Evolutionary conservation across 2,113 vertebrate genomes (phyloP).

Genomic region (Megaleporinus macrocephalus): DNA sequence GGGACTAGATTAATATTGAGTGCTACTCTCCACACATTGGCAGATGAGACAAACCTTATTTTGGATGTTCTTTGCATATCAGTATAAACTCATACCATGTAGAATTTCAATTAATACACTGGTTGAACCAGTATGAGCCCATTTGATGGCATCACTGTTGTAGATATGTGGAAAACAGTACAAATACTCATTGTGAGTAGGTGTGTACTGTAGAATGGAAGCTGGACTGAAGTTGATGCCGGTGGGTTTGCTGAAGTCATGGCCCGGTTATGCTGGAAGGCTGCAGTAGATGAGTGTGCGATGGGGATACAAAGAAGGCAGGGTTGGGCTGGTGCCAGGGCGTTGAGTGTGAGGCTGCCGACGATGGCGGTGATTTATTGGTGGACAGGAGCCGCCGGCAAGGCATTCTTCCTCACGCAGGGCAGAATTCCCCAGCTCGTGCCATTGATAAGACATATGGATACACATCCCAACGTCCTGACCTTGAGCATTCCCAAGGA

Average conservation of each 20-base stretch:
- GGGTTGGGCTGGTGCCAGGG: constrained; percentile 23
- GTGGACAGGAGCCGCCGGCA: constrained; percentile 28
- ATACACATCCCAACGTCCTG: constrained; percentile 32
- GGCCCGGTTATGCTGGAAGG: background rate
- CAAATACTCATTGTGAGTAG: background rate
- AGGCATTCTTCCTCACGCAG: background rate
- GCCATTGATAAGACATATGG: constrained; percentile 48
- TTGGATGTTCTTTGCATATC: no score
- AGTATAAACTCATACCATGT: no score
- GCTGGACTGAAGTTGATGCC: background rate
- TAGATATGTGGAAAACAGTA: background rate
- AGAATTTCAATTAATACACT: no score
- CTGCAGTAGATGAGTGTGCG: background rate
- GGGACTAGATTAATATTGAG: no score
- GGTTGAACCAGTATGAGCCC: no score
- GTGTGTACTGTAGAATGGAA: background rate
- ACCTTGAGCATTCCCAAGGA: constrained; percentile 48
- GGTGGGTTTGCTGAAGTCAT: background rate
- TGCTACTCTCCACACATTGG: no score
- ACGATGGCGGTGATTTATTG: constrained; percentile 39
- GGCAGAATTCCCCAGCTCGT: constrained; percentile 20
- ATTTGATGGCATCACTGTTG: no score
- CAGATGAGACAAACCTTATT: no score
- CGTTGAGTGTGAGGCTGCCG: constrained; percentile 24
- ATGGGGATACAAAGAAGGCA: background rate